These are phyloP conservation scores for Leguminivora glycinivorella DNA, from an alignment of 1,140 invertebrate species.

Conservation along the genomic window DNA sequence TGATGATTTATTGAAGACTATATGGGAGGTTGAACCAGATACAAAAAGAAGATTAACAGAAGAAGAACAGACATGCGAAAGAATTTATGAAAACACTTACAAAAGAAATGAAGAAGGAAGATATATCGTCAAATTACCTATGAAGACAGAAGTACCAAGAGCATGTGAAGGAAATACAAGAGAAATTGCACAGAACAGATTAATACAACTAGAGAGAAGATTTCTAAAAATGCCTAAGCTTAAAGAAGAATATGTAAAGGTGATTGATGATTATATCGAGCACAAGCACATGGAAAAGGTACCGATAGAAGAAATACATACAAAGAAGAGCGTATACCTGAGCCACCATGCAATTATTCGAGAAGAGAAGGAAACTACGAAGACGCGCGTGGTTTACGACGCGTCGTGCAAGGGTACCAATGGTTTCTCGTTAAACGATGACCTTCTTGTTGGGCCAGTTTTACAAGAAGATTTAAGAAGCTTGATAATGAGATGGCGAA, in stretches of 20 bases:
- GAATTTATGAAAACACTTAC: slow-evolving; percentile 37
- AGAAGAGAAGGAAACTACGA: slow-evolving; percentile 35
- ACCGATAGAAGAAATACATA: slow-evolving; percentile 31
- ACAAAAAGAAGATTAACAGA: slow-evolving; percentile 37
- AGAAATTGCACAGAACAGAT: slow-evolving; percentile 37
- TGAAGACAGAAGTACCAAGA: slow-evolving; percentile 33
- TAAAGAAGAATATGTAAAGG: slow-evolving; percentile 37
- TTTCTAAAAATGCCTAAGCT: slow-evolving; percentile 31
- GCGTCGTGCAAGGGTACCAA: slow-evolving; percentile 36
- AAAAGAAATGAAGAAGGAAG: slow-evolving; percentile 35
- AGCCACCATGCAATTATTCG: slow-evolving; percentile 39
- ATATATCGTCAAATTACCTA: slow-evolving; percentile 40
- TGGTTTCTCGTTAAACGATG: slow-evolving; percentile 45
- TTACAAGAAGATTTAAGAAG: slow-evolving; percentile 41
- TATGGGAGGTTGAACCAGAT: slow-evolving; percentile 42
- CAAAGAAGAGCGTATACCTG: slow-evolving; percentile 35
- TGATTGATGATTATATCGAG: slow-evolving; percentile 42
- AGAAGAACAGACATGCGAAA: slow-evolving; percentile 40
- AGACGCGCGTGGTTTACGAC: slow-evolving; percentile 37
- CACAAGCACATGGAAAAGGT: slow-evolving; percentile 39
- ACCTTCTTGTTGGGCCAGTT: slow-evolving; percentile 34
- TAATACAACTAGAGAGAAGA: slow-evolving; percentile 36
- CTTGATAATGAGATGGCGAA: slow-evolving; percentile 38
- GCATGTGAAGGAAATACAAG: slow-evolving; percentile 28
- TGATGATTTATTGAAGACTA: slow-evolving; percentile 37